These are phyloP conservation scores for Acomys russatus DNA, from an alignment of 2,797 vertebrate species.

Conservation along the genomic window DNA sequence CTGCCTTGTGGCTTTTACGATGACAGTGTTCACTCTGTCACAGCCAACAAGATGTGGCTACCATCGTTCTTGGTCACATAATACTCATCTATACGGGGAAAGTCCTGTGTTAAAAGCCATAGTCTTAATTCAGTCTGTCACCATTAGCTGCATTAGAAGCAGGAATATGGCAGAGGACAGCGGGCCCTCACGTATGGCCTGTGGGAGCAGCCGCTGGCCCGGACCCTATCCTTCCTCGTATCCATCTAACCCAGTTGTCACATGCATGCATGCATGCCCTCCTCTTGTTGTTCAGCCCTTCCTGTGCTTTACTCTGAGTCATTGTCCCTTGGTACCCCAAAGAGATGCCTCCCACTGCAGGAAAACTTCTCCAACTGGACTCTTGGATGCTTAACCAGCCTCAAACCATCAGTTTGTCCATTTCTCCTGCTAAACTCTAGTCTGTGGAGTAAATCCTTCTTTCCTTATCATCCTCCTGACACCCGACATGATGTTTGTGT, in stretches of 20 bases:
- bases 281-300: background rate
- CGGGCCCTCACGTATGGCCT: background rate
- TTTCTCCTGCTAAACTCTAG: background rate
- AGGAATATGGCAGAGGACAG: background rate
- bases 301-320: background rate
- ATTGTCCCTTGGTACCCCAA: background rate
- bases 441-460: background rate
- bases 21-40: background rate
- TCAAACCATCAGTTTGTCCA: background rate
- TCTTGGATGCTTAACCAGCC: background rate
- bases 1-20: background rate
- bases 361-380: background rate
- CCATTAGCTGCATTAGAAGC: background rate
- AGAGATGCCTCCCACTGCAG: background rate
- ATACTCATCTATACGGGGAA: background rate
- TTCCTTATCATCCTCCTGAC: background rate
- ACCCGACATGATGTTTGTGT: background rate
- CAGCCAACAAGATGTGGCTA: background rate
- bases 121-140: background rate
- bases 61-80: background rate
- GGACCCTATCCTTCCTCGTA: background rate
- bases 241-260: no score
- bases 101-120: background rate
- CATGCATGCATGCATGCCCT: background rate
- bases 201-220: background rate